Base-by-base conservation (phyloP, 2,113 vertebrate species). In the Cyanistes caeruleus region DNA sequence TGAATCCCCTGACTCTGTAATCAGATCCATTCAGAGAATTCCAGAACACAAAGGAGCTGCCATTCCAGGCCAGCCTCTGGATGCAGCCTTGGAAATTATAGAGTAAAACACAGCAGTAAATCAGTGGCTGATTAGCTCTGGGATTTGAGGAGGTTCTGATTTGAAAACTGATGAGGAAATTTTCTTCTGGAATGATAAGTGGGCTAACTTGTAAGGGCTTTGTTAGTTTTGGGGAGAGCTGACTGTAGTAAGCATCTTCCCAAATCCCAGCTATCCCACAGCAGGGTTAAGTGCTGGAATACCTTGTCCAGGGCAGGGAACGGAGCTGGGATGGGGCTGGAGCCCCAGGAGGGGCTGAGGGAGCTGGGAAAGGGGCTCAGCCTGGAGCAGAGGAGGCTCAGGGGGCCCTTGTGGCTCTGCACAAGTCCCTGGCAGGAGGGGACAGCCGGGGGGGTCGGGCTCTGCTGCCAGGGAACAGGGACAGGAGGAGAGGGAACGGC, bases 151-250 rank as follows among this genome's bases (percentile, higher is more conserved):
- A 75, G 22, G 44, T 75, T 94, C 73, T 95, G 84, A 85, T 97
- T 83, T 94, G 74, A 94, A 94, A 90, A 78, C 62, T 75, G 69
- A 94, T 92, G 82, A 89, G 89, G 95, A 90, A 95, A 78, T 62
- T 72, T 69, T 60, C 37, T 59, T 63, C n/a, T 55, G n/a, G 39
- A 84, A 90, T 82, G 76, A 96, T 68, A 93, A 84, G 60, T 19
- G 62, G 48, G 13, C 28, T 76, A 52, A 70, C 37, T 79, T 64
- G 15, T 7, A 24, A 39, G 31, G 22, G 44, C 28, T 85, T n/a
- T 37, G 28, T 70, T 83, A 44, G 11, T 39, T 83, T 51, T 58
- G 1, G 65, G 62, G 51, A 58, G 31, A 78, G 19, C 15, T 43
- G 70, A 31, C 23, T 84, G 6, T 56, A 15, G 46, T 25, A 10